Conservation (phyloP, 2,113 vertebrate genomes). For the Brachirus orientalis region DNA sequence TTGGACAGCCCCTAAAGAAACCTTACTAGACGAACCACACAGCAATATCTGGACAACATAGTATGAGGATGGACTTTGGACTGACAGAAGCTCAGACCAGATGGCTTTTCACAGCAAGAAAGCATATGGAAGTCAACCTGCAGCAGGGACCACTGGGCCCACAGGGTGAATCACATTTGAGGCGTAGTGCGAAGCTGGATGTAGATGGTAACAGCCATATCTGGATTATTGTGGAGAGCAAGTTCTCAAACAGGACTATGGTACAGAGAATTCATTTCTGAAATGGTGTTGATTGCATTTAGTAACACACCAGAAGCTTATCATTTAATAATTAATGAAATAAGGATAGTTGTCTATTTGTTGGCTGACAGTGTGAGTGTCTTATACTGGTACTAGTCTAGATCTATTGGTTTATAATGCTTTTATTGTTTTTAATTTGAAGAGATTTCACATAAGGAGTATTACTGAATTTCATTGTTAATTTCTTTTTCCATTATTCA, state of each 20-base stretch:
- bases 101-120: conserved; percentile 11
- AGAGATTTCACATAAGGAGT: neutral
- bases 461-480: neutral
- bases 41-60: neutral
- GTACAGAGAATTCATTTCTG: conserved; percentile 9
- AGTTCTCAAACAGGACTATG: conserved; percentile 24
- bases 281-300: neutral
- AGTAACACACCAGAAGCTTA: neutral
- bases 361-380: too few species aligned
- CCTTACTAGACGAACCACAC: neutral
- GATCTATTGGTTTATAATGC: neutral
- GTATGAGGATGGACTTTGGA: conserved; percentile 18
- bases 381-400: too few species aligned
- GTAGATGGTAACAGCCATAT: conserved; percentile 32
- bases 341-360: too few species aligned
- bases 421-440: neutral
- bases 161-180: neutral
- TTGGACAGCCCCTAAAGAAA: conserved; percentile 7
- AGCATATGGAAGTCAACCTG: conserved; percentile 9
- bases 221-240: conserved; percentile 47
- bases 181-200: neutral
- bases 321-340: too few species aligned
- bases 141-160: neutral
- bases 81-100: conserved; percentile 26
- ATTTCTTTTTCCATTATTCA: neutral